A percentile compares a stretch with the other conserved stretches of the same genome.
Evolutionary conservation across 2,888 invertebrate genomes (phyloP).

Genomic region (Allophyes oxyacanthae): DNA sequence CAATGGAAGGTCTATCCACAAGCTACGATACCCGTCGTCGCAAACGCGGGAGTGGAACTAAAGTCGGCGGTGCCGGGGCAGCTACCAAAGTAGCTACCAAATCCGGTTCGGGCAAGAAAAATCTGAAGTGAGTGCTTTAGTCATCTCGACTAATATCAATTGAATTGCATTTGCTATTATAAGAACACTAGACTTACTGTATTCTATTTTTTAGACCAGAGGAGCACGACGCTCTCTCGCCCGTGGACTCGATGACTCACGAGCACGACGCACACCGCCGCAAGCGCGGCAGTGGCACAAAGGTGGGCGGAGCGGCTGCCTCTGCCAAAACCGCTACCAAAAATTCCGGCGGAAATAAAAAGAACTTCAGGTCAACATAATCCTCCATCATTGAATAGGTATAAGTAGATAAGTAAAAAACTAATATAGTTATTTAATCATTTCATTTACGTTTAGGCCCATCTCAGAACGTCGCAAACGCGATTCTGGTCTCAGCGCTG

Average conservation of each 20-base stretch:
- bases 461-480: conserved; percentile 89
- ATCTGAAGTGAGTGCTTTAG: conserved; percentile 76
- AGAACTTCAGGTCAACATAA: conserved; percentile 81
- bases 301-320: conserved; percentile 84
- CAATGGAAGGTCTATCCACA: conserved; percentile 80
- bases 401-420: conserved; percentile 43
- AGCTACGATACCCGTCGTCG: conserved; percentile 80
- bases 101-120: conserved; percentile 84
- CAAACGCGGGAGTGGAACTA: conserved; percentile 83
- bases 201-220: conserved; percentile 70
- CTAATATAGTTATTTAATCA: conserved; percentile 42
- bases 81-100: conserved; percentile 86
- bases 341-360: conserved; percentile 84
- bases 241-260: conserved; percentile 73
- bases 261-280: conserved; percentile 78
- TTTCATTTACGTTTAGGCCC: conserved; percentile 69
- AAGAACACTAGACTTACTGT: conserved; percentile 24
- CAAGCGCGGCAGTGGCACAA: conserved; percentile 83
- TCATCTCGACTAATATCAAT: conserved; percentile 9
- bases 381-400: conserved; percentile 49
- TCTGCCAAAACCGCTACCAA: conserved; percentile 84
- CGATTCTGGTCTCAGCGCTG: conserved; percentile 90
- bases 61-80: conserved; percentile 84
- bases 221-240: conserved; percentile 73
- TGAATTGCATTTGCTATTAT: conserved; percentile 34